Conservation (phyloP, 2,797 vertebrate species). For the Cynodonichthys magdalenae region DNA sequence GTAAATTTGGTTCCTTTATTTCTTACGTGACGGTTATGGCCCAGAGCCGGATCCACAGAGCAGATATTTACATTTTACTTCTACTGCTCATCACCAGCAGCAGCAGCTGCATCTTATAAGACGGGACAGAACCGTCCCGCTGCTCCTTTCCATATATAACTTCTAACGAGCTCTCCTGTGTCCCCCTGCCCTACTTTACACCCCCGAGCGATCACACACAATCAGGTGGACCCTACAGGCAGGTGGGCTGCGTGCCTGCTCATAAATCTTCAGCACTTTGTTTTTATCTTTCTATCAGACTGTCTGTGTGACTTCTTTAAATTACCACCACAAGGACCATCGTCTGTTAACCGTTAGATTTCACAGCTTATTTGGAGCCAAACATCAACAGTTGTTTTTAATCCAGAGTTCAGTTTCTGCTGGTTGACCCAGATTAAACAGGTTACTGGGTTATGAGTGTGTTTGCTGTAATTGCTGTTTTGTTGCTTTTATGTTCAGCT, state of each 20-base stretch:
- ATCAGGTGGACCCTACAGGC: slow-evolving; percentile 7
- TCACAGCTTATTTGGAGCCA: background rate
- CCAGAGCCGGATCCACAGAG: background rate
- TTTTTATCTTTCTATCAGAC: background rate
- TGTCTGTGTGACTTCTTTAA: background rate
- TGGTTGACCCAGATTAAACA: slow-evolving; percentile 1
- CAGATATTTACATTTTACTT: background rate
- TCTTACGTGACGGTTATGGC: slow-evolving; percentile 58
- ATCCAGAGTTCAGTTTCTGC: background rate
- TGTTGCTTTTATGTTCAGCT: slow-evolving; percentile 7
- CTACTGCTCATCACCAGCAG: slow-evolving; percentile 1
- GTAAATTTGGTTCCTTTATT: slow-evolving; percentile 49
- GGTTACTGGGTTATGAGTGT: background rate
- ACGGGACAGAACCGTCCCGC: slow-evolving; percentile 20
- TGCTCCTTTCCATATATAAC: slow-evolving; percentile 61
- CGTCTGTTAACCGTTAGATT: background rate
- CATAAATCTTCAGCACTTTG: background rate
- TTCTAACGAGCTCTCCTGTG: slow-evolving; percentile 45
- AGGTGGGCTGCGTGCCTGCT: slow-evolving; percentile 9
- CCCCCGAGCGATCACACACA: slow-evolving; percentile 12
- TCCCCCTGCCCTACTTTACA: slow-evolving; percentile 65
- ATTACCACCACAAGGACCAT: no score
- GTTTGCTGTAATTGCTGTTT: background rate
- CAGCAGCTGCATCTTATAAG: slow-evolving; percentile 15
- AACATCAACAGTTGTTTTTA: background rate